Evolutionary conservation across 1,140 invertebrate species (phyloP).

Genomic region (Nixonia krombeini): DNA sequence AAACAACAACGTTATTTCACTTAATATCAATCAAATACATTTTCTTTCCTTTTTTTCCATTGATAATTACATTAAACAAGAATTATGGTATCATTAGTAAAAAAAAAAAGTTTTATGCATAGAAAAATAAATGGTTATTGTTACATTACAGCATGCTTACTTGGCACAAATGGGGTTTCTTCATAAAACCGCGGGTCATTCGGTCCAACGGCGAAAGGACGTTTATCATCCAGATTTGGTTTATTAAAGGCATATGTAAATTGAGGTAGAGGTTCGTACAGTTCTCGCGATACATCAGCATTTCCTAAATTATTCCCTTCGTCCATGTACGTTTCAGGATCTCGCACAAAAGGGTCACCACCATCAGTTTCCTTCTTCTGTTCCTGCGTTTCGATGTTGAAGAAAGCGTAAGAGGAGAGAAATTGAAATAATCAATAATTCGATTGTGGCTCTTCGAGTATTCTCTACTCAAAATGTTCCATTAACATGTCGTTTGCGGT

Average conservation of each 20-base stretch:
- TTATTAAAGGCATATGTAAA: constrained; percentile 62
- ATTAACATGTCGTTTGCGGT: too few species aligned
- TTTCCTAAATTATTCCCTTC: constrained; percentile 3
- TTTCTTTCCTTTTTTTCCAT: too few species aligned
- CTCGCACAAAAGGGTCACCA: background rate
- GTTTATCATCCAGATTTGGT: constrained; percentile 48
- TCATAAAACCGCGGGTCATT: constrained; percentile 68
- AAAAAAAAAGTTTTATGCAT: too few species aligned
- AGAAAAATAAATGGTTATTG: too few species aligned
- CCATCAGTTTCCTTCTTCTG: background rate
- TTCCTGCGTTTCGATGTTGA: background rate
- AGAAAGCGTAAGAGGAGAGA: background rate
- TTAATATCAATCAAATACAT: too few species aligned
- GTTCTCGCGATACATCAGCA: constrained; percentile 13
- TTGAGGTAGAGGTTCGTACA: constrained; percentile 38
- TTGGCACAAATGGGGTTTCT: constrained; percentile 25
- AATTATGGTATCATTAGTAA: too few species aligned
- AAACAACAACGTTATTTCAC: too few species aligned
- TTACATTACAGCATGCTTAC: too few species aligned
- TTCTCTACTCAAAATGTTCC: too few species aligned
- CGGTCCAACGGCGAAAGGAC: constrained; percentile 65
- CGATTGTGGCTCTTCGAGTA: too few species aligned
- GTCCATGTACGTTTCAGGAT: constrained; percentile 34
- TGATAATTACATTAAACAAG: too few species aligned
- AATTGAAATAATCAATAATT: too few species aligned